These are phyloP conservation scores for Fratercula arctica DNA, from an alignment of 2,797 vertebrate species.

Conservation along the genomic window DNA sequence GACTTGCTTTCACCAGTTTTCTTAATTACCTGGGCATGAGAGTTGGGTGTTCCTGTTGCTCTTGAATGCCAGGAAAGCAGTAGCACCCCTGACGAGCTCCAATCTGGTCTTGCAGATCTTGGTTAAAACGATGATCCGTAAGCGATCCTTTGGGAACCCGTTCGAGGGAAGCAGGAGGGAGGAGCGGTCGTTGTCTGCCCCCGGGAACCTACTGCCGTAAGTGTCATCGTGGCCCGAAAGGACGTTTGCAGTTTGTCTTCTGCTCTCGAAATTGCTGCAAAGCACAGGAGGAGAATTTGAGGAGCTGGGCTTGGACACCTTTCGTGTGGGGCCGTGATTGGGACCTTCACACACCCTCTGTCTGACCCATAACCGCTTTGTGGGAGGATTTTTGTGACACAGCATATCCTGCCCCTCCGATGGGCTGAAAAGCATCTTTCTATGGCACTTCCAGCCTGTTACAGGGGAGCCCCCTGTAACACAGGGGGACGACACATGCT, in stretches of 20 bases:
- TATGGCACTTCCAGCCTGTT: not conserved
- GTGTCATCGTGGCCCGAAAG: not conserved
- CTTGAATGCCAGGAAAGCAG: not conserved
- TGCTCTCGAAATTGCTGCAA: not conserved
- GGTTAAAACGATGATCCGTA: slow-evolving; percentile 97
- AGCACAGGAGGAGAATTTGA: not conserved
- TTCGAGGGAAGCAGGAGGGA: slow-evolving; percentile 92
- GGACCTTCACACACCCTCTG: not conserved
- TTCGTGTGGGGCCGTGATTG: accelerated
- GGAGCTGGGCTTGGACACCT: not conserved
- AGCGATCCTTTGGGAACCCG: slow-evolving; percentile 96
- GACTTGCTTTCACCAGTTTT: not conserved
- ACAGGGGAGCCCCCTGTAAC: not conserved
- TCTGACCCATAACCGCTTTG: not conserved
- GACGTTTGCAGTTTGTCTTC: not conserved
- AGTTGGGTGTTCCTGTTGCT: not conserved
- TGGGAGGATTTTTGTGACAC: not conserved
- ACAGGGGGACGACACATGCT: not conserved
- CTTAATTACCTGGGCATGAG: not conserved
- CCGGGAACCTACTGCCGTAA: slow-evolving; percentile 86
- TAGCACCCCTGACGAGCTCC: not conserved
- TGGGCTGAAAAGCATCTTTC: not conserved
- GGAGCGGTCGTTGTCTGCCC: slow-evolving; percentile 81
- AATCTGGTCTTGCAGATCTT: slow-evolving; percentile 83
- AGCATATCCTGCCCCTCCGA: not conserved